Evolutionary conservation across 2,888 invertebrate genomes (phyloP).

Genomic region (Epirrhoe tristata): DNA sequence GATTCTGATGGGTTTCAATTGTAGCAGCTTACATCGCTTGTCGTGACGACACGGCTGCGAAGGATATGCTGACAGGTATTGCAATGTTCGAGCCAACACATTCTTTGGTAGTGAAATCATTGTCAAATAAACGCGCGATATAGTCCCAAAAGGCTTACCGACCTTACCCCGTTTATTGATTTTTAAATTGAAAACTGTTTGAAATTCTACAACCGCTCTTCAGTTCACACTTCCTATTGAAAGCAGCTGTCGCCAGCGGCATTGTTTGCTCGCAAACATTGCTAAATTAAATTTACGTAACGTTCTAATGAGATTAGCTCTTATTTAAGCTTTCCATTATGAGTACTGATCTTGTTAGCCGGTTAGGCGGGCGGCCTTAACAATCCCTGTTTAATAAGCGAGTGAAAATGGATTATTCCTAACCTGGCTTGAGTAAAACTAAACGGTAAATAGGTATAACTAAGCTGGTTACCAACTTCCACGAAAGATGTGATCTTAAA

Average conservation of each 20-base stretch:
- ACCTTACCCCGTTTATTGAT: conserved; percentile 2
- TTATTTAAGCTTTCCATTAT: conserved; percentile 60
- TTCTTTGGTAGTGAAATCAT: neutral
- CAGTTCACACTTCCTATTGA: conserved; percentile 20
- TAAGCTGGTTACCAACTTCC: neutral
- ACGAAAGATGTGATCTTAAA: neutral
- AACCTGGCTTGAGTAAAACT: conserved; percentile 19
- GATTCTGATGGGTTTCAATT: neutral
- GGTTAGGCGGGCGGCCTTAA: conserved; percentile 42
- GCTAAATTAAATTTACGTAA: conserved; percentile 58
- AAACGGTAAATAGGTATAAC: neutral
- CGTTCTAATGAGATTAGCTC: conserved; percentile 58
- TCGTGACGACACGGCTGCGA: neutral
- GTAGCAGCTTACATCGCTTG: neutral
- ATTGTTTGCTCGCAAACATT: conserved; percentile 43
- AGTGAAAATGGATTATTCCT: conserved; percentile 42
- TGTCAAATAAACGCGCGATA: neutral
- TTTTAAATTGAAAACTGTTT: conserved; percentile 21
- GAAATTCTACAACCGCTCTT: conserved; percentile 17
- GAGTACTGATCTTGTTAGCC: conserved; percentile 64
- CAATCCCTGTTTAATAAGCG: conserved; percentile 53
- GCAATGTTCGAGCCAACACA: neutral
- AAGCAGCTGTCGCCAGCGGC: conserved; percentile 29
- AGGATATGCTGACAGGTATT: neutral
- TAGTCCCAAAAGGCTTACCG: neutral